Evolutionary conservation across 2,797 vertebrate genomes (phyloP).

Genomic region (Gila robusta): DNA sequence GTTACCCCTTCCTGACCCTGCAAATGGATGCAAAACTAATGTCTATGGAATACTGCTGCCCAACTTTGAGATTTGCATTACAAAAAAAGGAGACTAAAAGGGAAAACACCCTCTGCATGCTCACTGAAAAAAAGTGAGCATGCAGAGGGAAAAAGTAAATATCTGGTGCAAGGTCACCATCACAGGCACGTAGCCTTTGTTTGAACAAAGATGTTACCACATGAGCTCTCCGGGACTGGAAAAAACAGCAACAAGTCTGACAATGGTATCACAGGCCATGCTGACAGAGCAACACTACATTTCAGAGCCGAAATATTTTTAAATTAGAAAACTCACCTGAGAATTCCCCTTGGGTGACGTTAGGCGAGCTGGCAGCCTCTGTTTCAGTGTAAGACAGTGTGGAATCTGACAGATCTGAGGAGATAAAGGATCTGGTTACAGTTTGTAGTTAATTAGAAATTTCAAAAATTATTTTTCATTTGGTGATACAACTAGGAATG

Average conservation of each 20-base stretch:
- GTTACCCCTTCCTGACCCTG: conserved; percentile 32
- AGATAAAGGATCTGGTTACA: conserved; percentile 47
- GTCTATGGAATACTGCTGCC: not conserved
- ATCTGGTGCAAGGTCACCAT: conserved; percentile 57
- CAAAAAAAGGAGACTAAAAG: not conserved
- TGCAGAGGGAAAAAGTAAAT: conserved; percentile 39
- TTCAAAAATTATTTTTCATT: not conserved
- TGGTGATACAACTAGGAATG: not conserved
- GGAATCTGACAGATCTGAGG: conserved; percentile 95
- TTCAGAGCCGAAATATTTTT: not conserved
- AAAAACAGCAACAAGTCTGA: conserved; percentile 42
- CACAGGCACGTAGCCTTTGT: conserved; percentile 44
- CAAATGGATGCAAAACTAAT: not conserved
- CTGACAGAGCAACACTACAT: conserved; percentile 7
- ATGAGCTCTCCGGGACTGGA: conserved; percentile 25
- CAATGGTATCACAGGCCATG: conserved; percentile 23
- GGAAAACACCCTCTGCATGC: conserved; percentile 20
- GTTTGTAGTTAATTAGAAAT: not conserved
- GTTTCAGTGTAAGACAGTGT: conserved; percentile 99
- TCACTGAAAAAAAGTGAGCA: not conserved
- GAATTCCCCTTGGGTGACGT: conserved; percentile 90
- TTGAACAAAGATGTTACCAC: conserved; percentile 54
- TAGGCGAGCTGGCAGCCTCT: conserved; percentile 93
- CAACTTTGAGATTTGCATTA: not conserved
- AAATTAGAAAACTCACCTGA: conserved; percentile 84